These are phyloP conservation scores for Lophochroa leadbeateri DNA, from an alignment of 2,113 vertebrate species.

Conservation along the genomic window DNA sequence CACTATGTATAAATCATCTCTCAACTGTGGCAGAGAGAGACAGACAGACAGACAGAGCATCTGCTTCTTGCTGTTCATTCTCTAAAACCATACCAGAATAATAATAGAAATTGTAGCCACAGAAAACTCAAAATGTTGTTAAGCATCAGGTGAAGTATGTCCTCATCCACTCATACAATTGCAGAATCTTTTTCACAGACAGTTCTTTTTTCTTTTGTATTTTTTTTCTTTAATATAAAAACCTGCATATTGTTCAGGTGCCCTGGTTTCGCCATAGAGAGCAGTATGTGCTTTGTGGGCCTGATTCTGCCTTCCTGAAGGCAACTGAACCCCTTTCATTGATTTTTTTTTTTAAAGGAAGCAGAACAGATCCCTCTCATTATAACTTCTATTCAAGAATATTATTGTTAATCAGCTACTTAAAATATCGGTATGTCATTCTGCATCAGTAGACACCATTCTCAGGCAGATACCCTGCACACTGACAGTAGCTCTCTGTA, in stretches of 20 bases:
- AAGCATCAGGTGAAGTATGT: background rate
- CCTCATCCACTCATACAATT: fast-evolving
- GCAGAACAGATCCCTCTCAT: background rate
- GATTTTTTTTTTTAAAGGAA: background rate
- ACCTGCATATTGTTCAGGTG: background rate
- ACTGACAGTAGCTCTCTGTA: background rate
- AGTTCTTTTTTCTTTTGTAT: background rate
- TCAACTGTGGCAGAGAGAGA: background rate
- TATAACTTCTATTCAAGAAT: background rate
- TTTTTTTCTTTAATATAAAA: background rate
- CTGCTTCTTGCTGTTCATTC: background rate
- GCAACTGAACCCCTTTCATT: background rate
- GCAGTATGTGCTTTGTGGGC: background rate
- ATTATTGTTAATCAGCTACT: background rate
- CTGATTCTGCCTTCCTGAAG: background rate
- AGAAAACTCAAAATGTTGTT: background rate
- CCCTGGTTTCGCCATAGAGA: background rate
- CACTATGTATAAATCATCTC: background rate
- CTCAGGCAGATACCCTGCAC: background rate
- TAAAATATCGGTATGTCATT: background rate
- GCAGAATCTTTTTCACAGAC: background rate
- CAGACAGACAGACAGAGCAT: background rate
- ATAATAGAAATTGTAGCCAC: background rate
- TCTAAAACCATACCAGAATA: background rate
- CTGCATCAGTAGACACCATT: background rate